Conservation (phyloP, 1,140 invertebrate species). For the Drosophila pruinosa region DNA sequence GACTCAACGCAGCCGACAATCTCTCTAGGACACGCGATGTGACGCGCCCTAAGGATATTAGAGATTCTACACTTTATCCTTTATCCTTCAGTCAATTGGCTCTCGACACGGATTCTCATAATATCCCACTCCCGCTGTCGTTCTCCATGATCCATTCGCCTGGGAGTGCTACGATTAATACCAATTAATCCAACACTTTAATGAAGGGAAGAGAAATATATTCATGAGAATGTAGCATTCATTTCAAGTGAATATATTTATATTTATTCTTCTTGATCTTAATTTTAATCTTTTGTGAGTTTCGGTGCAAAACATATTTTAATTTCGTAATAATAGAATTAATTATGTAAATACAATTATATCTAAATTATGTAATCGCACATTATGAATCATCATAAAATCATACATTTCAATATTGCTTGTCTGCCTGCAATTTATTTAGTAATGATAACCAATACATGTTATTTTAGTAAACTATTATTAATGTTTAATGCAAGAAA, state of each 20-base stretch:
- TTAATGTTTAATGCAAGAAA: not conserved
- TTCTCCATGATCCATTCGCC: not conserved
- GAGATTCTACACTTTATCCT: slow-evolving; percentile 4
- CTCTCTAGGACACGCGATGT: slow-evolving; percentile 56
- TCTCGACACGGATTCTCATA: slow-evolving; percentile 26
- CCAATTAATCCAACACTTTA: not conserved
- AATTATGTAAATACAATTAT: slow-evolving; percentile 9
- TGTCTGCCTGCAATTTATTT: slow-evolving; percentile 33
- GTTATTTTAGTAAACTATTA: not conserved
- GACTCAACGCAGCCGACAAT: slow-evolving; percentile 42
- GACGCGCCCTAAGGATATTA: slow-evolving; percentile 34
- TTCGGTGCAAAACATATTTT: slow-evolving; percentile 31
- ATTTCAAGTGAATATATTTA: not conserved
- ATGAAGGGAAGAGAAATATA: not conserved
- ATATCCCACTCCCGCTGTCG: not conserved
- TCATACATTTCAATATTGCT: slow-evolving; percentile 16
- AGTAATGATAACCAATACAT: not conserved
- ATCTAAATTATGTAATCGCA: slow-evolving; percentile 22
- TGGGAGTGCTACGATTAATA: slow-evolving; percentile 2
- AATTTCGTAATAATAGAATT: slow-evolving; percentile 4
- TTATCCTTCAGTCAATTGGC: slow-evolving; percentile 1
- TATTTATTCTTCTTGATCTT: too few relatives aligned
- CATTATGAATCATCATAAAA: not conserved
- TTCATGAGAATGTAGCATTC: not conserved
- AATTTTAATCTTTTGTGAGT: slow-evolving; percentile 40